Conservation (phyloP, 2,113 vertebrate genomes). For the Psophia crepitans region DNA sequence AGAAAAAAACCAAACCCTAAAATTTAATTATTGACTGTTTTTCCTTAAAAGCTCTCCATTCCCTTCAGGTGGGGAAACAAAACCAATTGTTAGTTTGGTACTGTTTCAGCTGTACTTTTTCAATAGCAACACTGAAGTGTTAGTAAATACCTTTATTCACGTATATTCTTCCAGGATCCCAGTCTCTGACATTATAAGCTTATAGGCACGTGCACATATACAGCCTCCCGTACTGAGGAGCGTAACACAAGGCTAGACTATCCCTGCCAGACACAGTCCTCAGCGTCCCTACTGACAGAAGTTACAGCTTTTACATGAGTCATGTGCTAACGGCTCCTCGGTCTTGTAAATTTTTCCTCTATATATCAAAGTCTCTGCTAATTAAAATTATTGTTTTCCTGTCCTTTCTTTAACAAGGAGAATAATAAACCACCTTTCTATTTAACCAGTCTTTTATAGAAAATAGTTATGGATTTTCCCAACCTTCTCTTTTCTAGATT, state of each 20-base stretch:
- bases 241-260: background rate
- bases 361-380: background rate
- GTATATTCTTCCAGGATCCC: background rate
- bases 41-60: background rate
- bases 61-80: background rate
- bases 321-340: background rate
- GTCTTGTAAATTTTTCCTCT: background rate
- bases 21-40: background rate
- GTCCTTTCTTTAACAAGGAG: background rate
- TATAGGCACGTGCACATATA: accelerated
- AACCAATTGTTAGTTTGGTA: background rate
- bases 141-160: background rate
- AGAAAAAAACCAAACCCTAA: background rate
- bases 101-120: background rate
- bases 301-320: background rate
- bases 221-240: background rate
- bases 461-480: background rate
- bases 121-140: background rate
- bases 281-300: background rate
- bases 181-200: background rate
- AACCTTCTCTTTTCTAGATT: background rate
- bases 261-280: background rate
- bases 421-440: background rate
- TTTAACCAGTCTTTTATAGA: background rate
- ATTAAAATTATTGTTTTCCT: background rate